Evolutionary conservation across 1,140 invertebrate genomes (phyloP).

Genomic region (Neuroterus valhalla): DNA sequence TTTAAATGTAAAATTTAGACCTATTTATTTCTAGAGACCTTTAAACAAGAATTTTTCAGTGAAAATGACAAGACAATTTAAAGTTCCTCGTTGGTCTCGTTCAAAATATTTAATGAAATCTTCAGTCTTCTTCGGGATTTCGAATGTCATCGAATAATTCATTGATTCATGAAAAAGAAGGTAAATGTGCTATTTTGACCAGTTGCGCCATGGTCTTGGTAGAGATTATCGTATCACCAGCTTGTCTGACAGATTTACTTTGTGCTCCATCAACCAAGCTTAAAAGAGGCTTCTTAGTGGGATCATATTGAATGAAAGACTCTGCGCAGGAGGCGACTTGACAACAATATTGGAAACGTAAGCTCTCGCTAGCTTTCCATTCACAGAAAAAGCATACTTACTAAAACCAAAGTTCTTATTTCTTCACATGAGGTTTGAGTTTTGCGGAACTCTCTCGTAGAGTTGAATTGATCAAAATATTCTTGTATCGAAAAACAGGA

Average conservation of each 20-base stretch:
- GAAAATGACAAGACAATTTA: too few species aligned
- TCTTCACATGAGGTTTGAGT: neutral
- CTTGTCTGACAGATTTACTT: neutral
- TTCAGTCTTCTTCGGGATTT: neutral
- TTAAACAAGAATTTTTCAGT: too few species aligned
- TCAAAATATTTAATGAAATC: neutral
- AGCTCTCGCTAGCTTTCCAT: conserved; percentile 10
- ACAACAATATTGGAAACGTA: conserved; percentile 26
- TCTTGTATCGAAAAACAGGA: neutral
- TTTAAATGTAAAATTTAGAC: too few species aligned
- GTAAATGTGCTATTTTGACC: neutral
- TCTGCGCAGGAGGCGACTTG: conserved; percentile 6
- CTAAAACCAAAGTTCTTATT: conserved; percentile 6
- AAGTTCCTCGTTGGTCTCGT: too few species aligned
- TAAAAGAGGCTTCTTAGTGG: neutral
- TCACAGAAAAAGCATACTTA: conserved; percentile 15
- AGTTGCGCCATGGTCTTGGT: neutral
- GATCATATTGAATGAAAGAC: conserved; percentile 1
- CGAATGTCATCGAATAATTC: neutral
- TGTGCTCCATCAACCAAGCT: neutral
- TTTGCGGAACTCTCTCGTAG: neutral
- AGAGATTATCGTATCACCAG: neutral
- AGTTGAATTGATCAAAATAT: neutral
- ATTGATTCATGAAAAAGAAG: neutral
- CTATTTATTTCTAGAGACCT: too few species aligned